Evolutionary conservation across 1,140 invertebrate species (phyloP).

Genomic region (Drosophila mayri): DNA sequence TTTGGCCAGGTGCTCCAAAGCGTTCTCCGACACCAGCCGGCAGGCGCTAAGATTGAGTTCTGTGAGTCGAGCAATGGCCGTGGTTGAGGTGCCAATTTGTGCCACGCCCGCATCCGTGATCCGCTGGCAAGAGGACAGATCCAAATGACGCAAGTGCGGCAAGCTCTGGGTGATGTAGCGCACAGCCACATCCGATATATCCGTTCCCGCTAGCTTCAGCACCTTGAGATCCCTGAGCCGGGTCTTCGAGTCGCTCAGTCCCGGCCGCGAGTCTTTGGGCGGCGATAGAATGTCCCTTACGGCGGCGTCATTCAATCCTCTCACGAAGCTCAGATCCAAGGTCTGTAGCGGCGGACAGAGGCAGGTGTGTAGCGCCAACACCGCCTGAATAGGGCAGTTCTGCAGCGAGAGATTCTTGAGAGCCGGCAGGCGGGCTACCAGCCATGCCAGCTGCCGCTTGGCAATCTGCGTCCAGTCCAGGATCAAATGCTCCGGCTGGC

Average conservation of each 20-base stretch:
- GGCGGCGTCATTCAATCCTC: slow-evolving; percentile 92
- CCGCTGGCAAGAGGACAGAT: slow-evolving; percentile 94
- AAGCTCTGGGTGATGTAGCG: slow-evolving; percentile 92
- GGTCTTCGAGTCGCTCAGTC: slow-evolving; percentile 92
- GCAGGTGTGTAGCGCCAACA: slow-evolving; percentile 93
- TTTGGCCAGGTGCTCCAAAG: slow-evolving; percentile 91
- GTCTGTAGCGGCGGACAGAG: slow-evolving; percentile 92
- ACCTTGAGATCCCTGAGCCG: slow-evolving; percentile 91
- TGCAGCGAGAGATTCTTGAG: slow-evolving; percentile 92
- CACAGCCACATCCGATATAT: slow-evolving; percentile 95
- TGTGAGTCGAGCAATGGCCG: slow-evolving; percentile 85
- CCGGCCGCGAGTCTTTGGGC: slow-evolving; percentile 93
- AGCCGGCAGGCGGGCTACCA: slow-evolving; percentile 93
- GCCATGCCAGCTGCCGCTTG: slow-evolving; percentile 94
- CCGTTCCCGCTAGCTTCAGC: slow-evolving; percentile 93
- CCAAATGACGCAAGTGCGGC: slow-evolving; percentile 89
- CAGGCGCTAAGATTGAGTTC: slow-evolving; percentile 93
- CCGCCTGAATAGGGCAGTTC: slow-evolving; percentile 92
- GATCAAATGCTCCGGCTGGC: slow-evolving; percentile 92
- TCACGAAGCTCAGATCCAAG: slow-evolving; percentile 93
- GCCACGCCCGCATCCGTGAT: slow-evolving; percentile 95
- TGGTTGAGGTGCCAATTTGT: slow-evolving; percentile 88
- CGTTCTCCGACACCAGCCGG: slow-evolving; percentile 92
- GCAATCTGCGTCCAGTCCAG: slow-evolving; percentile 95
- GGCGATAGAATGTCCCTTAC: slow-evolving; percentile 93